Evolutionary conservation across 2,888 invertebrate genomes (phyloP).

Genomic region (Dendrolimus houi): DNA sequence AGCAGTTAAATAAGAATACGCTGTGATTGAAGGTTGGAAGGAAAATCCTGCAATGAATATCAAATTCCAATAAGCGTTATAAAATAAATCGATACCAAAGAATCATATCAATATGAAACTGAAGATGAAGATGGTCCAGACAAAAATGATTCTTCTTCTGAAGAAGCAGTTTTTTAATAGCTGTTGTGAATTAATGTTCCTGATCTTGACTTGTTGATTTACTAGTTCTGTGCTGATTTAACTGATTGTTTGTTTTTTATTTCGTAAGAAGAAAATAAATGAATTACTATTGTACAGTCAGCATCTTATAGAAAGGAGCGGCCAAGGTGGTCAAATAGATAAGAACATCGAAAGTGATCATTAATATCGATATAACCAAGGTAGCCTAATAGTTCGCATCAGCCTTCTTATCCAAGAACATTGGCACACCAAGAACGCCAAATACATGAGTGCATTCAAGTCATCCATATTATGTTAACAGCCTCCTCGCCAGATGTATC

Average conservation of each 20-base stretch:
- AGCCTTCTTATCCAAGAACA: too few species aligned
- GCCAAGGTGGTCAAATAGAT: too few species aligned
- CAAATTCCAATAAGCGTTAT: neutral
- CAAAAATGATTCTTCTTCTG: neutral
- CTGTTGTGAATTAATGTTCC: too few species aligned
- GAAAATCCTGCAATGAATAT: neutral
- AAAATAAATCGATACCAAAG: neutral
- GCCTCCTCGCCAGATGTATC: too few species aligned
- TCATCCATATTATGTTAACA: too few species aligned
- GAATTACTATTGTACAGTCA: neutral
- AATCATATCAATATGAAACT: neutral
- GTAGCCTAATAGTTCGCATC: too few species aligned
- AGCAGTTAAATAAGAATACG: neutral
- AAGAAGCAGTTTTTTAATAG: too few species aligned
- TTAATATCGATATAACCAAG: too few species aligned
- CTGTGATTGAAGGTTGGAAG: neutral
- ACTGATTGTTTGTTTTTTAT: neutral
- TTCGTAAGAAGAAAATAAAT: neutral
- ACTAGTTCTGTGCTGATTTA: neutral
- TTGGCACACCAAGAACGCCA: too few species aligned
- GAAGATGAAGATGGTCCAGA: neutral
- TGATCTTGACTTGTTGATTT: neutral
- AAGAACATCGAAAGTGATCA: too few species aligned
- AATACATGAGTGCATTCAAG: too few species aligned
- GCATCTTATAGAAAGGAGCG: too few species aligned